Base-by-base conservation (phyloP, 2,888 invertebrate genomes). In the Yponomeuta sedellus region DNA sequence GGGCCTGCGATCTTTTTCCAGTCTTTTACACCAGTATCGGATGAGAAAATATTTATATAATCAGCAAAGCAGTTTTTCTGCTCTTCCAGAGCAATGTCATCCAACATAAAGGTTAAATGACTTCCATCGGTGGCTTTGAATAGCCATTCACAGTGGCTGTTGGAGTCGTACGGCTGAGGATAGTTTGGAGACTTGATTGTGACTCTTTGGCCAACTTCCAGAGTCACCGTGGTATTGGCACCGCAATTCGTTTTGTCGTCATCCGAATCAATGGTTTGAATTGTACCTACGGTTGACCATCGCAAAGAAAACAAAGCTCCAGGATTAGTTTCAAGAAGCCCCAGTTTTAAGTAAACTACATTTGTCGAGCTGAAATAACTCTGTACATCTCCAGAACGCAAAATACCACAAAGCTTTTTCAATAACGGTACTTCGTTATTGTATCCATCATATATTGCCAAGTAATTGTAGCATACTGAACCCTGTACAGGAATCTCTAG, bases 121-220 rank as follows among this genome's bases (percentile, higher is more conserved):
- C 92, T 91, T 25, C 94, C 94, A 0, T 88, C 81, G 66, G 74
- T 78, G 0, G 96, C 89, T 67, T 93, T 88, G 66, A 96, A 92
- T 0, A 92, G 86, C 97, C 97, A 98, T 68, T 92, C 90, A 78
- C 97, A 97, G 64, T 93, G 85, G 58, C 96, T 78, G 74, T 93
- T 85, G 20, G 81, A 67, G 0, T 72, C 88, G 77, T 97, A 97
- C 0, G 93, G 92, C 64, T 87, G 16, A 0, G 97, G 97, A 85
- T 93, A 97, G 64, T 96, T 95, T 0, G 97, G 97, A 5, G 97
- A 96, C 1, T 78, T 83, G 12, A 97, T 80, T 3, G 74, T 76
- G 5, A 70, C 66, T 0, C 57, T 66, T 12, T 66, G 64, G 6
- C 78, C 80, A n/a, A 80, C 72, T 64, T 67, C 61, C 66, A 91